Evolutionary conservation across 2,113 vertebrate genomes (phyloP).

Genomic region (Scytalopus superciliaris): DNA sequence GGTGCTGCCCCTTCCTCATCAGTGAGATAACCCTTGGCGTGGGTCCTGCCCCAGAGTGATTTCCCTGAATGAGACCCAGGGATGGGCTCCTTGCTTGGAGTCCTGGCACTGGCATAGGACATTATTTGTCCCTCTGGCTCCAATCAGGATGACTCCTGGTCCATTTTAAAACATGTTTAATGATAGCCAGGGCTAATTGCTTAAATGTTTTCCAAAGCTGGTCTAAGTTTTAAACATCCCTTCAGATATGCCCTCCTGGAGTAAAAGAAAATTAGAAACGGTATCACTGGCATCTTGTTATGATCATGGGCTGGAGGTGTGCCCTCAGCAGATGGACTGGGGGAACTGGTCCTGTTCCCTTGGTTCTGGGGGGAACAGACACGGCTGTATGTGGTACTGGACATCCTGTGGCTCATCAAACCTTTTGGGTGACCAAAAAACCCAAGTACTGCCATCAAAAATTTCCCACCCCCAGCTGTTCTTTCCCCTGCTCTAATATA

Average conservation of each 20-base stretch:
- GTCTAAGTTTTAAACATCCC: neutral
- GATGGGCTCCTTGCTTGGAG: neutral
- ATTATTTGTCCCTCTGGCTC: neutral
- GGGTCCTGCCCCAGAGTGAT: neutral
- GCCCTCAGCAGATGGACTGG: neutral
- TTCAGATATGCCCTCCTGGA: neutral
- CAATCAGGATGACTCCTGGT: neutral
- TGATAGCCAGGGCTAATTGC: neutral
- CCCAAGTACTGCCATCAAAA: neutral
- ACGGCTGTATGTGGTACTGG: neutral
- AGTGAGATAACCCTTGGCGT: fast-evolving
- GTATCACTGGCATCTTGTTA: neutral
- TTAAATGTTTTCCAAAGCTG: neutral
- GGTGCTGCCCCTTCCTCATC: fast-evolving
- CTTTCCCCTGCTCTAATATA: neutral
- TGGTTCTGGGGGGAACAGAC: neutral
- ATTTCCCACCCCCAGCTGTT: neutral
- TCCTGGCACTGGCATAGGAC: neutral
- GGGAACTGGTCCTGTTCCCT: neutral
- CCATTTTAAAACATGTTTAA: neutral
- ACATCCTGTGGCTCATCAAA: fast-evolving
- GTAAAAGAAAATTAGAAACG: neutral
- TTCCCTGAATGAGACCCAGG: neutral
- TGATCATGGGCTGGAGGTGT: neutral
- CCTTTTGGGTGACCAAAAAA: neutral